Evolutionary conservation across 2,797 vertebrate species (phyloP), one percentile per base, ranked within the genome.

Genomic region (Oophaga sylvatica): DNA sequence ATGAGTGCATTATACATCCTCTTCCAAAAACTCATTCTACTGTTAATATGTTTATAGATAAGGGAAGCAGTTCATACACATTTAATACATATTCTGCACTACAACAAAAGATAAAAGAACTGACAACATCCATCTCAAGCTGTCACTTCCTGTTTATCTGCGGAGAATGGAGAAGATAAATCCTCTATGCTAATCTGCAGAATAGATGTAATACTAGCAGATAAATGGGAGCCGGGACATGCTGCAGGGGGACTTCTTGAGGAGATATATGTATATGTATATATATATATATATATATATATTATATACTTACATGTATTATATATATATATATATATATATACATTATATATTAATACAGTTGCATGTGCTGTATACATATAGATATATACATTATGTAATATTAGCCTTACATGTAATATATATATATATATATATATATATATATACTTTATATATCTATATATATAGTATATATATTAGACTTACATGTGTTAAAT

Each of bases 61-160:
- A 89, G 88, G 63, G 81, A 80, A 86, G 86, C 88, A 86, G 86
- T 87, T 67, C 84, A 86, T 89, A 89, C 88, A 86, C 88, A 86
- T 89, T 86, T 89, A 86, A 89, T 89, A 89, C 88, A 89, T 87
- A 89, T 89, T 89, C 84, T 82, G 73, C 84, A 86, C 80, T 80
- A 89, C 71, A 81, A 79, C 60, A 84, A 89, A 78, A 83, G 88
- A 89, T 89, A 89, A 89, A 89, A 56, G n/a, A 73, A 71, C 79
- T 89, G 88, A 89, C 88, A 89, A 89, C 88, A 89, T 89, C 88
- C 88, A 89, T 89, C 88, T 89, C 73, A 29, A 73, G 22, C 80
- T 89, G 88, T 87, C 88, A 83, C 75, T 73, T 83, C 70, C 53
- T 73, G 79, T 87, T 86, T 89, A 87, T 89, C 88, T 86, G 63